phyloP scores from a whole-genome alignment of 2,797 vertebrate species.

The Phoeniculus purpureus region DNA sequence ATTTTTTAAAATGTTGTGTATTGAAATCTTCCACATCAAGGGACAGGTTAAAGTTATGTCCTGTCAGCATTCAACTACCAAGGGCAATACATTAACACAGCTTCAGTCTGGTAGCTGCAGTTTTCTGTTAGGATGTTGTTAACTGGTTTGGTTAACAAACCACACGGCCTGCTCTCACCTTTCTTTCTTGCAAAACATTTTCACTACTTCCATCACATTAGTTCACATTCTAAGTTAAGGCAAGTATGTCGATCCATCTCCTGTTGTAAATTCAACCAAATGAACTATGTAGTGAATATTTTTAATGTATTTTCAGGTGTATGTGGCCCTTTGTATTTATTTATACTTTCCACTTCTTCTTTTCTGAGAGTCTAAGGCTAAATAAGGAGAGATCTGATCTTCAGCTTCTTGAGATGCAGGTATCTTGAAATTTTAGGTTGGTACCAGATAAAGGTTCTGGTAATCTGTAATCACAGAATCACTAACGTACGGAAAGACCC shows the following conservation, averaged over 20 bases:
- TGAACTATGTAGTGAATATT: neutral
- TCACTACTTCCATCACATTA: neutral
- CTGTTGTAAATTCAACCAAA: neutral
- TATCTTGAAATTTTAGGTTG: neutral
- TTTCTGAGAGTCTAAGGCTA: neutral
- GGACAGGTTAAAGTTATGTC: neutral
- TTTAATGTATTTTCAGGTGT: neutral
- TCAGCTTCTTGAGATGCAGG: neutral
- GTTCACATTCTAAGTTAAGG: neutral
- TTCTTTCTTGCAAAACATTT: neutral
- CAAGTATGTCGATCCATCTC: neutral
- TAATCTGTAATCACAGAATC: neutral
- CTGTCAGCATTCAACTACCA: neutral
- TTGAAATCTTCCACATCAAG: neutral
- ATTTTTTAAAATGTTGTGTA: neutral
- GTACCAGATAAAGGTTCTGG: neutral
- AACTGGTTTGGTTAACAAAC: neutral
- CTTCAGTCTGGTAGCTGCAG: neutral
- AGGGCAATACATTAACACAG: neutral
- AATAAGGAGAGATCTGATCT: neutral
- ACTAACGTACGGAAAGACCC: too few relatives aligned
- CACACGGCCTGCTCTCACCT: neutral
- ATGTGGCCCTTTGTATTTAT: neutral
- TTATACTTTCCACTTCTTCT: neutral
- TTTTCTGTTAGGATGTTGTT: neutral